Evolutionary conservation across 2,797 vertebrate genomes (phyloP).

Genomic region (Salmo trutta): DNA sequence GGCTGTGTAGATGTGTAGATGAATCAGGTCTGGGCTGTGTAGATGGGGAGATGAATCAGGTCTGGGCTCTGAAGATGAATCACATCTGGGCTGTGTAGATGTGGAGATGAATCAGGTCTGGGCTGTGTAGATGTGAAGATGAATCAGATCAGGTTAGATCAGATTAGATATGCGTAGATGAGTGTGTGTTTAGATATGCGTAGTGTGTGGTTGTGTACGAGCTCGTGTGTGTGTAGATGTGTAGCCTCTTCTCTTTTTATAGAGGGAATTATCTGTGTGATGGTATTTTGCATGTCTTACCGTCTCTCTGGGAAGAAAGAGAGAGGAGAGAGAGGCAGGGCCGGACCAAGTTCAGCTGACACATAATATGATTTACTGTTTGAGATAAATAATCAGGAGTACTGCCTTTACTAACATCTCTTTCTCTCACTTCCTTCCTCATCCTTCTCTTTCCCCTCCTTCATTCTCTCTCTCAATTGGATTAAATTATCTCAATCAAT

Average conservation of each 20-base stretch:
- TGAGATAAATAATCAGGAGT: constrained; percentile 39
- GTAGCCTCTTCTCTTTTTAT: constrained; percentile 20
- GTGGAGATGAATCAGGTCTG: too few species aligned
- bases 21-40: too few species aligned
- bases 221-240: constrained; percentile 23
- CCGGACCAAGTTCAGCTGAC: constrained; percentile 58
- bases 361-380: constrained; percentile 58
- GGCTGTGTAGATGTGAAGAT: too few species aligned
- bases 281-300: constrained; percentile 34
- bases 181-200: background rate
- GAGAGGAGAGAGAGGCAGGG: constrained; percentile 34
- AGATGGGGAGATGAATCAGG: too few species aligned
- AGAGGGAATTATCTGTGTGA: constrained; percentile 37
- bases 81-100: too few species aligned
- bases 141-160: too few species aligned
- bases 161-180: background rate
- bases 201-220: constrained; percentile 27
- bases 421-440: constrained; percentile 3
- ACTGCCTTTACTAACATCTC: constrained; percentile 38
- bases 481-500: constrained; percentile 4
- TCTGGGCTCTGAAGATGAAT: too few species aligned
- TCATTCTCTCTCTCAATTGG: background rate
- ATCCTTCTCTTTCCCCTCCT: background rate
- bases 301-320: constrained; percentile 32
- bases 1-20: too few species aligned